Evolutionary conservation across 2,888 invertebrate species (phyloP).

Genomic region (Volucella zonaria): DNA sequence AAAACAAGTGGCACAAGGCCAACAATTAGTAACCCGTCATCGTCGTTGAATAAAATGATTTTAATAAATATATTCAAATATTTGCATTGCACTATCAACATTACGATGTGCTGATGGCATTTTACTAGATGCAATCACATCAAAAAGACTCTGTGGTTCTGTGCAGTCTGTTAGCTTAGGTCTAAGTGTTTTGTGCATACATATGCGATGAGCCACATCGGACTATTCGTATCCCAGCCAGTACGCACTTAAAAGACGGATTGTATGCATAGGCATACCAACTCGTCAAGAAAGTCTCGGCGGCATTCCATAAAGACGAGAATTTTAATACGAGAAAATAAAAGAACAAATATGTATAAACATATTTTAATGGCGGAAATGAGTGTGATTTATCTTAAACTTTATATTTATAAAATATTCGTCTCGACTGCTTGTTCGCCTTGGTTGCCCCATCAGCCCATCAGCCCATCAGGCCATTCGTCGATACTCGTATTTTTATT

Average conservation of each 20-base stretch:
- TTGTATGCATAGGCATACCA: not conserved
- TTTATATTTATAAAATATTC: slow-evolving; percentile 71
- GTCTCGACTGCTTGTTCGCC: slow-evolving; percentile 37
- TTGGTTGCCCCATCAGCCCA: slow-evolving; percentile 32
- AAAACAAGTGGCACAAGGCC: too few species aligned
- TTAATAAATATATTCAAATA: slow-evolving; percentile 8
- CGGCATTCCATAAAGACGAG: slow-evolving; percentile 51
- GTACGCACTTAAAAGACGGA: slow-evolving; percentile 44
- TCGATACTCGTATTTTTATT: slow-evolving; percentile 29
- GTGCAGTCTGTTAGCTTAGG: slow-evolving; percentile 26
- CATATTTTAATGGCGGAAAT: slow-evolving; percentile 71
- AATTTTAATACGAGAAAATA: slow-evolving; percentile 62
- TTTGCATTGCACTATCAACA: not conserved
- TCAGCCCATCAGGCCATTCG: slow-evolving; percentile 32
- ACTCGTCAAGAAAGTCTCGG: slow-evolving; percentile 5
- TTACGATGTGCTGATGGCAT: slow-evolving; percentile 38
- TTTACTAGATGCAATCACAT: slow-evolving; percentile 29
- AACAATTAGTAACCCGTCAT: too few species aligned
- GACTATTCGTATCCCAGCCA: not conserved
- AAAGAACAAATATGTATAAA: slow-evolving; percentile 63
- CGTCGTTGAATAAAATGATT: too few species aligned
- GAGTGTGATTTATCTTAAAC: slow-evolving; percentile 68
- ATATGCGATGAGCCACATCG: slow-evolving; percentile 25
- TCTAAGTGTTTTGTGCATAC: slow-evolving; percentile 22
- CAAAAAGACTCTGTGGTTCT: slow-evolving; percentile 6